A percentile compares a stretch with the other conserved stretches of the same genome.
Evolutionary conservation across 2,797 vertebrate species (phyloP).

Genomic region (Parambassis ranga): DNA sequence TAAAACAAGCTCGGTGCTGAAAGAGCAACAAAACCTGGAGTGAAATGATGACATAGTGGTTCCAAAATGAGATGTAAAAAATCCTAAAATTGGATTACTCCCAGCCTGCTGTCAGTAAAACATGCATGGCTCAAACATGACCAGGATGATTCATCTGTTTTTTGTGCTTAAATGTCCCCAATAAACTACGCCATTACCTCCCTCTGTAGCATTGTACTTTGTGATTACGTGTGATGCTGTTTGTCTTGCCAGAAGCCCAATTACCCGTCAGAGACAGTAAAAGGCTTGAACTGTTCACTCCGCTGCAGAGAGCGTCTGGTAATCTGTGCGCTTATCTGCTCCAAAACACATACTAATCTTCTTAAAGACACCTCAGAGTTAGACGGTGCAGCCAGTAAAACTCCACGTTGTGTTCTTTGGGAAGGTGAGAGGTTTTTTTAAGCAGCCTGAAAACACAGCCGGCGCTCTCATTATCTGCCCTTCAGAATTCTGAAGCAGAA

Average conservation of each 20-base stretch:
- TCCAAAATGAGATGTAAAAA: too few species aligned
- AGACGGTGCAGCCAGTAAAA: constrained; percentile 9
- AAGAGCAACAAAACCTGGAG: too few species aligned
- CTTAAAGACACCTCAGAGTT: constrained; percentile 50
- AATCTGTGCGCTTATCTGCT: constrained; percentile 58
- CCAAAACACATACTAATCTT: constrained; percentile 54
- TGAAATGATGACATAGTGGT: too few species aligned
- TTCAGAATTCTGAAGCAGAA: constrained; percentile 35
- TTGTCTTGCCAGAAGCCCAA: constrained; percentile 41
- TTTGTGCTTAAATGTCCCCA: constrained; percentile 7
- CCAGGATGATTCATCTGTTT: constrained; percentile 3
- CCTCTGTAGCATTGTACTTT: constrained; percentile 27
- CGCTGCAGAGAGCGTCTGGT: constrained; percentile 24
- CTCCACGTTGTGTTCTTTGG: constrained; percentile 21
- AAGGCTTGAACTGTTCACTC: constrained; percentile 43
- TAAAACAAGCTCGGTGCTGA: too few species aligned
- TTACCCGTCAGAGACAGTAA: constrained; percentile 34
- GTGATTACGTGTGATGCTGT: constrained; percentile 44
- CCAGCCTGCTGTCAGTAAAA: too few species aligned
- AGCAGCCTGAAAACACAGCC: constrained; percentile 19
- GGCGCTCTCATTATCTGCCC: constrained; percentile 55
- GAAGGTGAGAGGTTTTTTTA: constrained; percentile 39
- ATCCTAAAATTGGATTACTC: neutral
- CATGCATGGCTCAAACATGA: too few species aligned
- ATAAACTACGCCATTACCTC: constrained; percentile 31